Conservation (phyloP, 2,113 vertebrate species). For the Empidonax traillii region DNA sequence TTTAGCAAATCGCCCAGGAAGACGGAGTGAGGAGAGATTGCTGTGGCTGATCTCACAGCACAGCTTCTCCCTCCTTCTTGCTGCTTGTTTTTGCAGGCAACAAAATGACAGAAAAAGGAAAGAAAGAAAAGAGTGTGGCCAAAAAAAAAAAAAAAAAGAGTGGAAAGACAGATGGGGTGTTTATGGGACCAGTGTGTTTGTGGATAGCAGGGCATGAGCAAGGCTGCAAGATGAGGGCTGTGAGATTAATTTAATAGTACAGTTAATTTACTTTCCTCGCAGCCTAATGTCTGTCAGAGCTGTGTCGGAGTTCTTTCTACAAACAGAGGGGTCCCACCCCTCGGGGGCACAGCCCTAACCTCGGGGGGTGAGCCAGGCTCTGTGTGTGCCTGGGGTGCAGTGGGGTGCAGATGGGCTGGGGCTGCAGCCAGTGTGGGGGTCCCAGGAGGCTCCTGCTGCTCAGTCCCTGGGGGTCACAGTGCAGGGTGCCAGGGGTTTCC, state of each 20-base stretch:
- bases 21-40: background rate
- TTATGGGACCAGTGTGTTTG: background rate
- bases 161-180: background rate
- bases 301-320: fast-evolving
- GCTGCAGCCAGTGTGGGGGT: background rate
- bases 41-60: background rate
- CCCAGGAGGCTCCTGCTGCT: background rate
- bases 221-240: background rate
- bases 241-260: background rate
- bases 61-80: background rate
- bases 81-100: background rate
- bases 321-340: too few relatives aligned
- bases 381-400: fast-evolving
- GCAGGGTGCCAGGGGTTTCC: background rate
- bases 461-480: background rate
- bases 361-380: background rate
- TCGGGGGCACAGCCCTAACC: background rate
- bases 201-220: too few relatives aligned
- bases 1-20: constrained; percentile 1
- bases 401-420: background rate
- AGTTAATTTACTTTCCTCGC: background rate
- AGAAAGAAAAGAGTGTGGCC: background rate
- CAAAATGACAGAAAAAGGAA: background rate
- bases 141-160: background rate
- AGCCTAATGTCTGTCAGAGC: fast-evolving